These are phyloP conservation scores for Corapipo altera DNA, from an alignment of 2,113 vertebrate genomes.

Conservation along the genomic window DNA sequence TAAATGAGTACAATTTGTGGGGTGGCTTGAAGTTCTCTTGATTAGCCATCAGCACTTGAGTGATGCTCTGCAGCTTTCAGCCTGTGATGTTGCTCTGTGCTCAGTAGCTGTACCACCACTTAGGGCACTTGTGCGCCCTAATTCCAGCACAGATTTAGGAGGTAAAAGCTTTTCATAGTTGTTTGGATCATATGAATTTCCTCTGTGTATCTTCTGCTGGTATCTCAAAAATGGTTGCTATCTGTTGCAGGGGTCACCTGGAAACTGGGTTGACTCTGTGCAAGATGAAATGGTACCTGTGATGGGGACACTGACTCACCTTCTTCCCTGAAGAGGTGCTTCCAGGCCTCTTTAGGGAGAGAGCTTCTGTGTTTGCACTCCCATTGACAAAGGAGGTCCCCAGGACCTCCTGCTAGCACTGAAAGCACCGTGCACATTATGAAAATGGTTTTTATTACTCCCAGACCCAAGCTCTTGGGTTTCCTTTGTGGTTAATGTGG, in stretches of 20 bases:
- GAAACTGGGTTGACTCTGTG: background rate
- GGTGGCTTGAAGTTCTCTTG: background rate
- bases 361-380: background rate
- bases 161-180: background rate
- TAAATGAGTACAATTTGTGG: background rate
- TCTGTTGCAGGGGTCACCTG: background rate
- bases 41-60: background rate
- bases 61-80: background rate
- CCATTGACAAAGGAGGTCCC: background rate
- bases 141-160: background rate
- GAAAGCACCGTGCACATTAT: background rate
- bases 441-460: background rate
- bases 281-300: background rate
- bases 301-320: background rate
- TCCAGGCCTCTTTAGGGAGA: background rate
- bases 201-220: background rate
- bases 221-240: background rate
- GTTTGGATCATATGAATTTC: background rate
- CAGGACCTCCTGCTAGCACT: background rate
- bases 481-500: constrained; percentile 26
- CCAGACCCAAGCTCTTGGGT: background rate
- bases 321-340: background rate
- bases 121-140: background rate
- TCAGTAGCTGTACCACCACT: background rate
- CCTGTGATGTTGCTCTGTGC: background rate